Evolutionary conservation across 1,140 invertebrate genomes (phyloP).

Genomic region (Penaeus vannamei): DNA sequence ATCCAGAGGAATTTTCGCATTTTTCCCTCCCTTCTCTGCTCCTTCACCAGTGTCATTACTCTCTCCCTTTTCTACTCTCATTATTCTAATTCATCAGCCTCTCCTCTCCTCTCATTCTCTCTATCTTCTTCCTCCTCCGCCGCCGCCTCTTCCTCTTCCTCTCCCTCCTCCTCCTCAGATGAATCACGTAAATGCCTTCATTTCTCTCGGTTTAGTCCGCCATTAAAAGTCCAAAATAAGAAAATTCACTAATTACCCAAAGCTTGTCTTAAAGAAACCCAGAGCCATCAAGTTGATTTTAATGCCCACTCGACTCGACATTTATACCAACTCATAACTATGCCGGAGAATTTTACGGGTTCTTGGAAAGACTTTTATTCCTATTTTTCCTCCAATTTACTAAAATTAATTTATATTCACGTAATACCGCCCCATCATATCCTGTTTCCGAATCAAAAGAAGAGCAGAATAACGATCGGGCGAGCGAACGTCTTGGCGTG

Average conservation of each 20-base stretch:
- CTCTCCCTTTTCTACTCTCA: background rate
- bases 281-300: slow-evolving; percentile 60
- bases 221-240: slow-evolving; percentile 53
- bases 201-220: background rate
- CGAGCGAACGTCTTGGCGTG: too few species aligned
- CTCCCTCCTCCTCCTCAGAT: background rate
- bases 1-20: background rate
- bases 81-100: background rate
- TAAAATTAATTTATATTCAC: slow-evolving; percentile 62
- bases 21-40: background rate
- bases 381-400: slow-evolving; percentile 49
- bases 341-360: slow-evolving; percentile 54
- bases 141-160: background rate
- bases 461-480: too few species aligned
- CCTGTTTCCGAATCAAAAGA: too few species aligned
- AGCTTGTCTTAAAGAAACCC: slow-evolving; percentile 60
- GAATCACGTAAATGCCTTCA: background rate
- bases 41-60: background rate
- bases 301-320: slow-evolving; percentile 55
- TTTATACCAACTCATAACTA: slow-evolving; percentile 62
- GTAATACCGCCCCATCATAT: slow-evolving; percentile 26
- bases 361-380: slow-evolving; percentile 58
- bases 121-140: too few species aligned
- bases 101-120: background rate
- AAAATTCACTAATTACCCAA: slow-evolving; percentile 61